Percentiles rank a stretch among this genome's conserved stretches.
These are phyloP conservation scores for Echinops telfairi DNA, from an alignment of 2,113 vertebrate genomes.

Conservation along the genomic window DNA sequence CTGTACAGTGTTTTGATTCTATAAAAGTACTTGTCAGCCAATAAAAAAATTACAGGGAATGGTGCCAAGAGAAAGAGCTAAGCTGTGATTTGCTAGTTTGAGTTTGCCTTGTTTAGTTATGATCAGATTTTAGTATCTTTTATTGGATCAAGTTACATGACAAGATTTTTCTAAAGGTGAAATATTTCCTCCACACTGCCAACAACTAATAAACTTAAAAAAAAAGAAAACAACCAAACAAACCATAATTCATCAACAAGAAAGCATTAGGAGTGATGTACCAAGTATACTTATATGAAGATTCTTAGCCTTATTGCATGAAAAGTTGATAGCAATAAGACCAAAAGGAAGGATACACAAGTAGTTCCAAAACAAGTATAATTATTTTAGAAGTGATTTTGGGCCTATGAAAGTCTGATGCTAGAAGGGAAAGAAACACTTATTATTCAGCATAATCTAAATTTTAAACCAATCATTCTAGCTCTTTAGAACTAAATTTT, in stretches of 20 bases:
- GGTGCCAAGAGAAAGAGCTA: neutral
- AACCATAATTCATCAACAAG: neutral
- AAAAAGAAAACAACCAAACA: neutral
- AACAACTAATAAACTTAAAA: constrained; percentile 33
- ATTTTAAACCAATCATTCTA: neutral
- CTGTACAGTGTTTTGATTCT: constrained; percentile 23
- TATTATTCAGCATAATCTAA: neutral
- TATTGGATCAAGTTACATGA: constrained; percentile 32
- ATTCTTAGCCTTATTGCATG: constrained; percentile 27
- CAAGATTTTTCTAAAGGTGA: constrained; percentile 48
- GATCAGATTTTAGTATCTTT: constrained; percentile 60
- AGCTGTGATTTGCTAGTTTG: constrained; percentile 29
- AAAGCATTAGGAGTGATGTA: constrained; percentile 36
- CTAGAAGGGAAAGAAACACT: neutral
- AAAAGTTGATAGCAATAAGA: constrained; percentile 40
- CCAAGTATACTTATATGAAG: constrained; percentile 29
- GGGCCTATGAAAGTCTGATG: too few species aligned
- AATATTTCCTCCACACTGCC: constrained; percentile 51
- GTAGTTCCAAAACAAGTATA: neutral
- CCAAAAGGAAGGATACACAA: constrained; percentile 5
- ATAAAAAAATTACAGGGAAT: constrained; percentile 18
- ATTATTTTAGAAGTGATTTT: too few species aligned
- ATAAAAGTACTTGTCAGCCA: neutral
- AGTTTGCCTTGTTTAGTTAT: constrained; percentile 51
- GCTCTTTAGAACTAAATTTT: constrained; percentile 29